Base-by-base conservation (phyloP, 2,113 vertebrate genomes). In the Varanus salvator region DNA sequence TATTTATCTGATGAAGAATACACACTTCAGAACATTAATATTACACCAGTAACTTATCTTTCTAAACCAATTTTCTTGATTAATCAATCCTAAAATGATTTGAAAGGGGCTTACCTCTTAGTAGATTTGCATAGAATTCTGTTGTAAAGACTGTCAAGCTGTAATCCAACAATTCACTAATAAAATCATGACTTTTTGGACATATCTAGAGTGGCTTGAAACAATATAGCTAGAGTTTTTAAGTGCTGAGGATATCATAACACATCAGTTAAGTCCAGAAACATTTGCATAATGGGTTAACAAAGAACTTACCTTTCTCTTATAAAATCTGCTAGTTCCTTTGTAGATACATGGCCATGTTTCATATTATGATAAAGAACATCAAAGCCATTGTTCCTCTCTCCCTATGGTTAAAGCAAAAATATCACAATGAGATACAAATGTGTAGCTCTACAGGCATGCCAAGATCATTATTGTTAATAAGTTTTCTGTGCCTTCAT, bases 341-440 rank as follows among this genome's bases (percentile, higher is more conserved):
- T 99, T 93, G 98, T 99, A 84, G 99, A 99, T 92, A 98, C 98
- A 91, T 99, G 98, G 83, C 99, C 99, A 75, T 99, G 98, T 95
- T 99, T 99, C 99, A 99, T 99, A 94, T 99, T 99, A 90, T 99
- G 99, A 96, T 99, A 99, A 29, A 99, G 98, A 57, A 99, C 98
- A 91, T 99, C 98, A 93, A 99, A 99, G 93, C 99, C 99, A 98
- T 97, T 99, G 93, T 99, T 99, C 94, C 98, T 99, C 95, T 99
- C 99, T 71, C 99, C 99, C 99, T 99, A 95, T 88, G 88, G 92
- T 89, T 84, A 68, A 92, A 90, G 17, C 78, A 95, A 94, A 96
- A 94, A 71, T 82, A 89, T 85, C 87, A 91, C 86, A 77, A 90
- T 75, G 6, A 64, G 3, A 64, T 77, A 78, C 50, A 50, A 21